These are phyloP conservation scores for Darevskia mixta DNA, from an alignment of 2,797 vertebrate species.

Conservation along the genomic window DNA sequence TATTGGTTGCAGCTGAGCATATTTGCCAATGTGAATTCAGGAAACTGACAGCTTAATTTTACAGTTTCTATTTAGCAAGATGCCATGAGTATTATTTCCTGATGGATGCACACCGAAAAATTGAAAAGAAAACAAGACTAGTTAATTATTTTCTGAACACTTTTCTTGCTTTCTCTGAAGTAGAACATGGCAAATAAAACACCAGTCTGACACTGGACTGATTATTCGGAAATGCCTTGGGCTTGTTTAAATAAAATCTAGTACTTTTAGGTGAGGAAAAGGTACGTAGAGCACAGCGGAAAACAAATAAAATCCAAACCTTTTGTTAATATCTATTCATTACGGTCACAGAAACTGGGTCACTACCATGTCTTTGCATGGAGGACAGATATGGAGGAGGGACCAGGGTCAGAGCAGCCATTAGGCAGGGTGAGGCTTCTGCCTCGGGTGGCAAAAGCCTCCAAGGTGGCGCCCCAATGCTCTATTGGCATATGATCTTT, in stretches of 20 bases:
- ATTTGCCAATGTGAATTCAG: not conserved
- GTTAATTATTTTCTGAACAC: not conserved
- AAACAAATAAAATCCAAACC: not conserved
- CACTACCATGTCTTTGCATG: not conserved
- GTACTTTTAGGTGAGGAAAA: not conserved
- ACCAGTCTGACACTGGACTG: not conserved
- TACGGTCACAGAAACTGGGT: not conserved
- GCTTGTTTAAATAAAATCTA: not conserved
- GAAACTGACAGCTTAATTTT: not conserved
- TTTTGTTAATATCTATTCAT: not conserved
- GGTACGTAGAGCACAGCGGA: not conserved
- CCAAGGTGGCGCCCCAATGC: too few species aligned
- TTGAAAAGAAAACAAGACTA: not conserved
- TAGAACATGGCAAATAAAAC: not conserved
- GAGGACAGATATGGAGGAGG: not conserved
- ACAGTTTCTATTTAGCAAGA: not conserved
- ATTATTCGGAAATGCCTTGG: not conserved
- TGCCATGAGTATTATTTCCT: not conserved
- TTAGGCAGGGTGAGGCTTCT: too few species aligned
- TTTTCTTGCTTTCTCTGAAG: not conserved
- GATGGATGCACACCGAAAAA: slow-evolving; percentile 6
- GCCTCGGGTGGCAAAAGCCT: too few species aligned
- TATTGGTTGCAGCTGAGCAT: not conserved
- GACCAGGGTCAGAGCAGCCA: too few species aligned
- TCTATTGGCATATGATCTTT: too few species aligned